Conservation (phyloP, 2,888 invertebrate genomes). For the Drosophila bunnanda region DNA sequence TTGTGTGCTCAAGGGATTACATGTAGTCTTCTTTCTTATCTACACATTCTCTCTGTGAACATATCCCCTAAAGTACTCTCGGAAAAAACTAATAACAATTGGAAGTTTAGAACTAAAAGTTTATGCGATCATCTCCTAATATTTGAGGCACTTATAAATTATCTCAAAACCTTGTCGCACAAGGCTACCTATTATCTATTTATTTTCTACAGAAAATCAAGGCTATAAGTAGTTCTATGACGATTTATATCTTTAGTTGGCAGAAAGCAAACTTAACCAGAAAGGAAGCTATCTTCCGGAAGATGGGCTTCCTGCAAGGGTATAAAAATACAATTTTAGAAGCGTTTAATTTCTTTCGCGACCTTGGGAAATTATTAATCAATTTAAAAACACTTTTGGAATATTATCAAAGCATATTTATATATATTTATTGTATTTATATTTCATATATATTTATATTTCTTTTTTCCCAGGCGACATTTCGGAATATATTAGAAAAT, state of each 20-base stretch:
- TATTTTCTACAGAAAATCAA: slow-evolving; percentile 6
- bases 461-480: slow-evolving; percentile 63
- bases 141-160: not conserved
- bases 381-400: too few relatives aligned
- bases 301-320: too few relatives aligned
- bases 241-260: not conserved
- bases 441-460: not conserved
- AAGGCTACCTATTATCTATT: slow-evolving; percentile 7
- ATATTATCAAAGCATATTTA: not conserved
- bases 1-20: slow-evolving; percentile 1
- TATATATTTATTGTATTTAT: not conserved
- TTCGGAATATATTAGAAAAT: slow-evolving; percentile 82
- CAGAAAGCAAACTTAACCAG: not conserved
- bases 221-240: not conserved
- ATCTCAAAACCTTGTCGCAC: slow-evolving; percentile 1
- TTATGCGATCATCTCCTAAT: not conserved
- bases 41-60: not conserved
- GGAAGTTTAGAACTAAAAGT: not conserved
- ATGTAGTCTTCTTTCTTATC: slow-evolving; percentile 1
- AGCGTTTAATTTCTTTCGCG: not conserved
- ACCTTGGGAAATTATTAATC: not conserved
- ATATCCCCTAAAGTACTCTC: not conserved
- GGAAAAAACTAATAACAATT: not conserved
- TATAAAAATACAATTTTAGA: not conserved
- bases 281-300: too few relatives aligned